A percentile compares a stretch with the other conserved stretches of the same genome.
These are phyloP conservation scores for Agrotis ipsilon DNA, from an alignment of 2,888 invertebrate species.

Conservation along the genomic window DNA sequence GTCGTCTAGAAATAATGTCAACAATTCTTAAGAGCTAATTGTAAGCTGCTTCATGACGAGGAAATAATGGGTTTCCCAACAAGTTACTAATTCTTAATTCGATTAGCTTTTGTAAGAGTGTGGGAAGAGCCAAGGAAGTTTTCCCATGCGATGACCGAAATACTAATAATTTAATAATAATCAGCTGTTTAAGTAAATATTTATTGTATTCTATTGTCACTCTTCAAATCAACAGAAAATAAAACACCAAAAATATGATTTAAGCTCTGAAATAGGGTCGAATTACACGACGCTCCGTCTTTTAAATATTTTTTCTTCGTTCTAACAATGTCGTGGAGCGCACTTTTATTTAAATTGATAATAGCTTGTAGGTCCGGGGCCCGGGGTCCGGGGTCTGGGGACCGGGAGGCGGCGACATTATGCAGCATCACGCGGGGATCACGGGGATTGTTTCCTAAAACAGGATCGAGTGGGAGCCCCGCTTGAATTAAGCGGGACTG, in stretches of 20 bases:
- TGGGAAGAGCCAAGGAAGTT: neutral
- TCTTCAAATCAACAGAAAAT: slow-evolving; percentile 14
- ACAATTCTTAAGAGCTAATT: neutral
- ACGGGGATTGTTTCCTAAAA: slow-evolving; percentile 88
- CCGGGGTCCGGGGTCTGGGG: slow-evolving; percentile 58
- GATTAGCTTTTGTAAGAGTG: neutral
- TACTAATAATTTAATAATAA: neutral
- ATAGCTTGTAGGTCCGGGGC: slow-evolving; percentile 74
- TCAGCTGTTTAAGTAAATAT: neutral
- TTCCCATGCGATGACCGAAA: neutral
- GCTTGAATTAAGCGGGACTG: slow-evolving; percentile 81
- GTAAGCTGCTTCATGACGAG: slow-evolving; percentile 8
- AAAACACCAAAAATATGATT: slow-evolving; percentile 21
- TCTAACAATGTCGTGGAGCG: slow-evolving; percentile 58
- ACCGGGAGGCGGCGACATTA: slow-evolving; percentile 81
- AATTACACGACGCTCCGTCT: slow-evolving; percentile 44
- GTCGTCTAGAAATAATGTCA: neutral
- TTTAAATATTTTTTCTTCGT: slow-evolving; percentile 54
- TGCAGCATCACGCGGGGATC: slow-evolving; percentile 90
- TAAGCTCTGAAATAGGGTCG: slow-evolving; percentile 32
- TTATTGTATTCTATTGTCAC: neutral
- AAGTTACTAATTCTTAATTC: neutral
- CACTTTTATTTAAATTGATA: slow-evolving; percentile 83
- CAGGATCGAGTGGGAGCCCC: slow-evolving; percentile 83
- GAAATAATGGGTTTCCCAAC: slow-evolving; percentile 7